phyloP scores from a whole-genome alignment of 1,140 invertebrate genomes.

The Psix sp. region DNA sequence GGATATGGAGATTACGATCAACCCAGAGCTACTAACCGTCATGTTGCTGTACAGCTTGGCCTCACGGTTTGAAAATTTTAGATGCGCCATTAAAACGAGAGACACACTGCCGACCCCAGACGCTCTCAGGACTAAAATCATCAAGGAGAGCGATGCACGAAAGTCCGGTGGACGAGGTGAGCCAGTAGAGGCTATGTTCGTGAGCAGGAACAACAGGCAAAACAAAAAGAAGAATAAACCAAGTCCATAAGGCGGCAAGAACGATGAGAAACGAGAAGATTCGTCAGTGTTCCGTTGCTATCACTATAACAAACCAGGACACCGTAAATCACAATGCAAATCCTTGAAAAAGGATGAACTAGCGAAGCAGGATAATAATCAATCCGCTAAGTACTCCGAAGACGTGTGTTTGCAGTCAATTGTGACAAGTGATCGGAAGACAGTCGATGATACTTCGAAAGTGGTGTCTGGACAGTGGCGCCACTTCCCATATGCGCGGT shows the following conservation, averaged over 20 bases:
- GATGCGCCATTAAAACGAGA: conserved; percentile 53
- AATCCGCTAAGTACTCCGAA: background rate
- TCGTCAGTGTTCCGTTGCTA: background rate
- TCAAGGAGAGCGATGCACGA: conserved; percentile 21
- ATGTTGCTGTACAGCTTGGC: conserved; percentile 60
- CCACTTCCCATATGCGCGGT: background rate
- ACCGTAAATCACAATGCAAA: background rate
- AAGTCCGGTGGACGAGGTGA: conserved; percentile 2
- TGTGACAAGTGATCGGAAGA: background rate
- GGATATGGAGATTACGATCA: conserved; percentile 39
- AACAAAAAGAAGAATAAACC: background rate
- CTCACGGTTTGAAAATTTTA: conserved; percentile 56
- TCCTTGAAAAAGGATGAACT: background rate
- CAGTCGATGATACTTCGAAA: background rate
- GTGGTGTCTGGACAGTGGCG: conserved; percentile 4
- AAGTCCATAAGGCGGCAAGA: background rate
- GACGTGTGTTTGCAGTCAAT: background rate
- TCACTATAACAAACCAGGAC: background rate
- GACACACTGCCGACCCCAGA: conserved; percentile 40
- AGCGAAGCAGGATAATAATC: background rate
- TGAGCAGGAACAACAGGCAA: background rate
- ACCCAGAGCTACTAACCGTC: conserved; percentile 31
- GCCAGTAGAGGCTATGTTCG: background rate
- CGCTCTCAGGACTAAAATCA: conserved; percentile 31
- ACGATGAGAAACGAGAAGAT: background rate